phyloP scores from a whole-genome alignment of 2,888 invertebrate species.

The Venusia cambrica region DNA sequence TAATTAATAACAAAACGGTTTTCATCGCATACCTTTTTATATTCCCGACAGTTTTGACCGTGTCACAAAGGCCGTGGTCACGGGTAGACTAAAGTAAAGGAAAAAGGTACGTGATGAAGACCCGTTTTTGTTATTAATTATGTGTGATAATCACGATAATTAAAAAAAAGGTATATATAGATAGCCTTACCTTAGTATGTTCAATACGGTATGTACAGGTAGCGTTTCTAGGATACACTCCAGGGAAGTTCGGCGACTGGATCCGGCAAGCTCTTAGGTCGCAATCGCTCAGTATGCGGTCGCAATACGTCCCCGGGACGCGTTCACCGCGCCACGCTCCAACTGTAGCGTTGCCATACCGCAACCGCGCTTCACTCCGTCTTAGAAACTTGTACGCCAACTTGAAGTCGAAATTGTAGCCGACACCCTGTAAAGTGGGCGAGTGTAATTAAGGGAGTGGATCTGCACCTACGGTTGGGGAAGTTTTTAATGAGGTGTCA shows the following conservation, averaged over 20 bases:
- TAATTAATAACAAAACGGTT: no score
- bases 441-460: conserved; percentile 28
- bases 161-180: not conserved
- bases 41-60: no score
- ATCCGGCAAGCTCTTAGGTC: conserved; percentile 86
- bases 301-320: conserved; percentile 89
- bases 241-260: conserved; percentile 95
- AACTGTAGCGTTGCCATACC: conserved; percentile 88
- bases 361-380: conserved; percentile 87
- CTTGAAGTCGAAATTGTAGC: conserved; percentile 91
- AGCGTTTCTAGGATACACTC: conserved; percentile 92
- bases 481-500: conserved; percentile 11
- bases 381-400: conserved; percentile 91
- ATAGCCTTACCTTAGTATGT: conserved; percentile 78
- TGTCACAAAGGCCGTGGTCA: no score
- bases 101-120: no score
- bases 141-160: not conserved
- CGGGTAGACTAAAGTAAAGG: no score
- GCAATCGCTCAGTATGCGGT: conserved; percentile 89
- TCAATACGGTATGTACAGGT: conserved; percentile 89
- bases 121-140: no score
- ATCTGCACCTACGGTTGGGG: conserved; percentile 4
- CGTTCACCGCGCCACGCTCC: conserved; percentile 88
- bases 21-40: no score
- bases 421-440: conserved; percentile 81